Conservation (phyloP, 2,113 vertebrate genomes). For the Cinclus cinclus region DNA sequence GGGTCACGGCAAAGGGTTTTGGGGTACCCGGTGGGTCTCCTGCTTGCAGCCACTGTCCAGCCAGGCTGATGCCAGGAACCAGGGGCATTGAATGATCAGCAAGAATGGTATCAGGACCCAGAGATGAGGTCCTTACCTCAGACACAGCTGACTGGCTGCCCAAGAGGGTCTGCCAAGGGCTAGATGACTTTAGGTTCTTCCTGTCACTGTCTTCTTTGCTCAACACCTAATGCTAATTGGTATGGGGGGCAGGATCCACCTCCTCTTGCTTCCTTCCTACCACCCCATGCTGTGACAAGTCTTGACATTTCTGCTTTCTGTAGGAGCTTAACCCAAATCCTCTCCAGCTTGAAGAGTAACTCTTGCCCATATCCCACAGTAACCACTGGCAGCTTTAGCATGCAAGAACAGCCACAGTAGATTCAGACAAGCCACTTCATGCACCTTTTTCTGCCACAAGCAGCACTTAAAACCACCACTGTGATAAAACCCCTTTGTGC, state of each 20-base stretch:
- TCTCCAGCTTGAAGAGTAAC: neutral
- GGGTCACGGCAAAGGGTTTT: neutral
- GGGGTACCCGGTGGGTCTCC: neutral
- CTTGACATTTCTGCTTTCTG: neutral
- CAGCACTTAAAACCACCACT: neutral
- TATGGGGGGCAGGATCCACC: neutral
- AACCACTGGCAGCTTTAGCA: neutral
- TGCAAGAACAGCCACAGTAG: neutral
- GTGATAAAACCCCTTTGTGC: neutral
- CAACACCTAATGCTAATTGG: neutral
- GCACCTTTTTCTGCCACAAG: neutral
- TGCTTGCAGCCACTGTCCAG: neutral
- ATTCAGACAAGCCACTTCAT: neutral
- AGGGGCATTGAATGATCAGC: rapidly evolving
- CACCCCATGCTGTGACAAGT: neutral
- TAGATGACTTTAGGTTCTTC: neutral
- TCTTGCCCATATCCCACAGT: neutral
- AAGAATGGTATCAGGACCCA: neutral
- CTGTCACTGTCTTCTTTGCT: neutral
- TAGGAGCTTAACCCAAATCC: neutral
- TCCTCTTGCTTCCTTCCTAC: neutral
- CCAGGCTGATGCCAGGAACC: neutral
- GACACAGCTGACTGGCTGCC: neutral
- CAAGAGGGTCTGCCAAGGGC: neutral
- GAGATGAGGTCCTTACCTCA: neutral